Evolutionary conservation across 1,140 invertebrate species (phyloP), one percentile per base, ranked within the genome.

Genomic region (Drosophila nigrodunni): DNA sequence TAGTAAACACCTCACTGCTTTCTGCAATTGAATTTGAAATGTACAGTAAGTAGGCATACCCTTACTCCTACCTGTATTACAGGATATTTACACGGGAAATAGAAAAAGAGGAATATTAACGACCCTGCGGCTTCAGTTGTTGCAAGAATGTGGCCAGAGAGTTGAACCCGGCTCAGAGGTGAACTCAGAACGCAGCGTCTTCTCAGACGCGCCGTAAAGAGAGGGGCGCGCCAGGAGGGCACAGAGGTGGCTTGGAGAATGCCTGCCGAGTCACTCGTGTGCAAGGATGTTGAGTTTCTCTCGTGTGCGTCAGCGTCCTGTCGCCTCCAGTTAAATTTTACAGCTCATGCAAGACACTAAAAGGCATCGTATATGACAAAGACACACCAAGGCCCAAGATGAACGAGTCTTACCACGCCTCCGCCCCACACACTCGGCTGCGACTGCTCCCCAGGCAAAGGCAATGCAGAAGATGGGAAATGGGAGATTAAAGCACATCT

Each of bases 401-500:
- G 41, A 44, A 44, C 11, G 41, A 44, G 41, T 11, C 39, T 10
- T 60, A 34, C 30, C 30, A 34, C 54, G 55, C 50, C 50, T 9
- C 34, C 50, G 6, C 34, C 34, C 18, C 18, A 21, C 18, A 21
- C 18, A 11, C 49, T 49, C 61, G 3, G 15, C 57, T 58, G 55
- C 39, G 25, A 30, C 13, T 30, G 15, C 11, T 44, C 11, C 55
- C 18, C 54, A 11, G 54, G 34, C 52, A 18, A 37, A 34, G 30
- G 34, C 37, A 37, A 15, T n/a, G 13, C 35, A 62, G 18, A 43
- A 61, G 69, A 60, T 61, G 74, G 47, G 30, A 77, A 74, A 80
- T 80, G 74, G 47, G 30, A 77, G 77, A 80, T 80, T 80, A 80
- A 80, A 80, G 77, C 55, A 80, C 64, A 77, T 77, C 69, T 80